Percentiles rank a stretch among this genome's conserved stretches.
Conservation (phyloP, 2,888 invertebrate genomes). For the Metopia argyrocephala region DNA sequence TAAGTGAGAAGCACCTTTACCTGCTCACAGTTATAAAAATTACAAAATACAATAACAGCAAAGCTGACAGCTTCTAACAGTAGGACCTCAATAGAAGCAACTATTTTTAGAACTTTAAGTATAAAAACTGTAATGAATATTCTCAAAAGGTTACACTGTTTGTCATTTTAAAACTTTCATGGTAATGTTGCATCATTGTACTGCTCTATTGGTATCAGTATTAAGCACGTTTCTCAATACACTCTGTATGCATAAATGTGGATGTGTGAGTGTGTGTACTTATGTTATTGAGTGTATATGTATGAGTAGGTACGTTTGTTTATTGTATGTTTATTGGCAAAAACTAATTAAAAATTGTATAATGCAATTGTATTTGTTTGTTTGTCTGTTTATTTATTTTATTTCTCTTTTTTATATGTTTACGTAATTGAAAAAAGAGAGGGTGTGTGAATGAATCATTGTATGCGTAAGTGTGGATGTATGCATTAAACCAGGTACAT, state of each 20-base stretch:
- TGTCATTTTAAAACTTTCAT: background rate
- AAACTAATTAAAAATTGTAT: conserved; percentile 64
- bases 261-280: background rate
- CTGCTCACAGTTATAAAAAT: background rate
- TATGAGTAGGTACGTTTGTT: conserved; percentile 16
- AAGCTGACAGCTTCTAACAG: background rate
- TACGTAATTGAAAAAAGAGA: background rate
- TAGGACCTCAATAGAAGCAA: background rate
- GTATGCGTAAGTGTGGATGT: background rate
- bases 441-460: background rate
- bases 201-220: background rate
- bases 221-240: background rate
- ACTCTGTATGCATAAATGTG: background rate
- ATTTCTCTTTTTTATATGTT: conserved; percentile 4
- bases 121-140: background rate
- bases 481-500: conserved; percentile 34
- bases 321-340: conserved; percentile 60
- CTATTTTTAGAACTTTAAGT: background rate
- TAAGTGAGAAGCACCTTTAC: background rate
- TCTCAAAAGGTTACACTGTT: background rate
- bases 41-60: background rate
- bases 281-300: background rate
- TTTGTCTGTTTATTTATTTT: conserved; percentile 12
- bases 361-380: conserved; percentile 56
- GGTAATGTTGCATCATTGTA: no score